Conservation (phyloP, 64 coral and sea anemone species). For the Anthopleura sola region DNA sequence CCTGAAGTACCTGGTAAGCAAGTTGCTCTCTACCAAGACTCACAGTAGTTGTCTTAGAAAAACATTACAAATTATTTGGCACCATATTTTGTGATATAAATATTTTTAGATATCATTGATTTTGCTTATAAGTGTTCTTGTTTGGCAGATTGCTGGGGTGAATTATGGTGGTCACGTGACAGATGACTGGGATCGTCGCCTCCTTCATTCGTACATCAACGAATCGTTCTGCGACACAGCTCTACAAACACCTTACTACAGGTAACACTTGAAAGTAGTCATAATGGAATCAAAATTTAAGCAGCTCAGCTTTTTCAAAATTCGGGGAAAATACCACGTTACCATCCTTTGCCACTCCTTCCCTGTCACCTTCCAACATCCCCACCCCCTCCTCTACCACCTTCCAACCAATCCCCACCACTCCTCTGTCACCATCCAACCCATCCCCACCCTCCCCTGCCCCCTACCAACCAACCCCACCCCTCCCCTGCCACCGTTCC, state of each 20-base stretch:
- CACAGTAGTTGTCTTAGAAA: background rate
- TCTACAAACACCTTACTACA: slow-evolving; percentile 84
- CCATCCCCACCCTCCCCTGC: too few relatives aligned
- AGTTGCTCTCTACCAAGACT: background rate
- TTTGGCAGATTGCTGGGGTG: slow-evolving; percentile 86
- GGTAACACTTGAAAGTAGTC: slow-evolving; percentile 46
- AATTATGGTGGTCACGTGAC: slow-evolving; percentile 99
- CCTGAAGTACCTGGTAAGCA: slow-evolving; percentile 91
- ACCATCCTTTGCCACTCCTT: too few relatives aligned
- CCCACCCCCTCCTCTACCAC: too few relatives aligned
- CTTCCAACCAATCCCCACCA: too few relatives aligned
- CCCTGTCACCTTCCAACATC: too few relatives aligned
- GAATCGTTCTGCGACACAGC: slow-evolving; percentile 82
- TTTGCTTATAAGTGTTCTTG: background rate
- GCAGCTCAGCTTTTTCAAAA: background rate
- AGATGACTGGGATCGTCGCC: slow-evolving; percentile 93
- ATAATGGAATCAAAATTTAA: background rate
- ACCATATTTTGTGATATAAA: too few relatives aligned
- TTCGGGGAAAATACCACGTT: too few relatives aligned
- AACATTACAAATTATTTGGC: too few relatives aligned
- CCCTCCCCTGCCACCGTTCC: too few relatives aligned
- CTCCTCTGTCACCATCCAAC: too few relatives aligned
- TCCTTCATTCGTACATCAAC: slow-evolving; percentile 94
- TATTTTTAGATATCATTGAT: too few relatives aligned
- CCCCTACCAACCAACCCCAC: too few relatives aligned